A percentile compares a stretch with the other conserved stretches of the same genome.
Evolutionary conservation across 92 coral and sea anemone genomes (phyloP).

Genomic region (Zoanthus gigantus): DNA sequence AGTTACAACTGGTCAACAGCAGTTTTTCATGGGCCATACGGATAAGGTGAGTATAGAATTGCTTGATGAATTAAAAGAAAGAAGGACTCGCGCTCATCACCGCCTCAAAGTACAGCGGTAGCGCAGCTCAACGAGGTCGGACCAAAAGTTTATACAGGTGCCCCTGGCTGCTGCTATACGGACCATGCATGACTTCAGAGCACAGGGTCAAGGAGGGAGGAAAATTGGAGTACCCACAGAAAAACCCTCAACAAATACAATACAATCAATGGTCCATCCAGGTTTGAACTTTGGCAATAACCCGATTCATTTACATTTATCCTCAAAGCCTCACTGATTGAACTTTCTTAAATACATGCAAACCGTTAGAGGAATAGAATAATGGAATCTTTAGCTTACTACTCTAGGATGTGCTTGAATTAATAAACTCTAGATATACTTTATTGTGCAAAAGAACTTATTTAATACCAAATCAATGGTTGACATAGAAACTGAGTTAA

Average conservation of each 20-base stretch:
- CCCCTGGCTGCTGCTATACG: too few relatives aligned
- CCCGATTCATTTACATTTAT: too few relatives aligned
- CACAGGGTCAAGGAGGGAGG: too few relatives aligned
- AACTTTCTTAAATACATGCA: not conserved
- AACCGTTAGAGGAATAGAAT: not conserved
- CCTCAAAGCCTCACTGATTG: not conserved
- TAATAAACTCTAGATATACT: not conserved
- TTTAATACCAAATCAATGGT: not conserved
- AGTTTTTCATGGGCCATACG: slow-evolving; percentile 95
- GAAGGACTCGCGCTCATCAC: too few relatives aligned
- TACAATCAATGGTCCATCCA: too few relatives aligned
- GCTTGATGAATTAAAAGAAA: not conserved
- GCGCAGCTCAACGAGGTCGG: too few relatives aligned
- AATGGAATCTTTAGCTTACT: not conserved
- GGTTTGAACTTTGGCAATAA: too few relatives aligned
- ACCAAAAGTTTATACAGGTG: too few relatives aligned
- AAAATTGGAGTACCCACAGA: too few relatives aligned
- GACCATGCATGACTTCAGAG: too few relatives aligned
- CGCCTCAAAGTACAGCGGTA: too few relatives aligned
- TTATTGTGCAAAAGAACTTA: not conserved
- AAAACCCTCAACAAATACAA: not conserved
- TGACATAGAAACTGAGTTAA: too few relatives aligned
- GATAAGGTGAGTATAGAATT: slow-evolving; percentile 62
- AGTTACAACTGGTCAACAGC: slow-evolving; percentile 87
- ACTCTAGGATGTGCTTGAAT: not conserved